Base-by-base conservation (phyloP, 2,113 vertebrate genomes). In the Puma concolor region DNA sequence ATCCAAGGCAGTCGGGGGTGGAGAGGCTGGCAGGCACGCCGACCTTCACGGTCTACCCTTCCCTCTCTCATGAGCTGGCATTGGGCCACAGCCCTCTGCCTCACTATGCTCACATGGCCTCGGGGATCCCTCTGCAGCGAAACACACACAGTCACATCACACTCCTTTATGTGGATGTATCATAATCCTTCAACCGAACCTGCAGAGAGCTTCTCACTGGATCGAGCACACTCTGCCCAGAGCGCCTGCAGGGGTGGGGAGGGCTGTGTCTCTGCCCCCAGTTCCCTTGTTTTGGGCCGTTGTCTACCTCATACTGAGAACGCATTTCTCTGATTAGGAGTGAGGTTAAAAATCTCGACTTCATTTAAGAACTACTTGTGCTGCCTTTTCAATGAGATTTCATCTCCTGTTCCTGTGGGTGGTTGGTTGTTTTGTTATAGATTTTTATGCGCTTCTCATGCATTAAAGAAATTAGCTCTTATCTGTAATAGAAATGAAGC, bases 181-280 rank as follows among this genome's bases (percentile, higher is more conserved):
- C 16, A 2, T 2, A 21, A 7, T 14, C 13, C 13, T 33, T 1
- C 33, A 0, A 15, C 52, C 5, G 0, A 21, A 27, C 50, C 17
- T 15, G 7, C 31, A 3, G 5, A 27, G 79, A 36, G 83, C n/a
- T 9, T 11, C 23, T 57, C 21, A 2, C 23, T 4, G 23, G 5
- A 21, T 4, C 0, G 72, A 19, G 50, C 17, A 1, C 0, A 0
- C 31, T 48, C 23, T 5, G 27, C 17, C 60, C 0, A 0, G 44
- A 2, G 6, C 3, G 5, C 7, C 57, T 19, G 50, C 16, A 12
- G 0, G 14, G 31, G 38, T 1, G 29, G 33, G 66, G 41, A 0
- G 14, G 13, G 17, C 14, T 17, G 63, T 4, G 10, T 8, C 33
- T 80, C 15, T 11, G 15, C 0, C 48, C 41, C 11, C 14, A 27